Evolutionary conservation across 2,797 vertebrate species (phyloP).

Genomic region (Notolepis coatsorum): DNA sequence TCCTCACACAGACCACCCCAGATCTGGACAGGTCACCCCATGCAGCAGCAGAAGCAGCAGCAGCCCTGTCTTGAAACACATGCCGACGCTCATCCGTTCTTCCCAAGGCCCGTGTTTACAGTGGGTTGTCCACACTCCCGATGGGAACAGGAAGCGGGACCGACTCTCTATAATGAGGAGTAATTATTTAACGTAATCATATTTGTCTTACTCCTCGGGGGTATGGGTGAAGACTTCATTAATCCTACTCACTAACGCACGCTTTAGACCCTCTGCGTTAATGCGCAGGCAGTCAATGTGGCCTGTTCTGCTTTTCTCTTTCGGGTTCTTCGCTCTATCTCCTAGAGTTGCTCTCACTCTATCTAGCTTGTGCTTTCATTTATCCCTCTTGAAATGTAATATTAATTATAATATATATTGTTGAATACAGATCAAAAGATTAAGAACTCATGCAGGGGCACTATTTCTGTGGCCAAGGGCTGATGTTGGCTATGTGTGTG

Average conservation of each 20-base stretch:
- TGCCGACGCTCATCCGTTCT: constrained; percentile 50
- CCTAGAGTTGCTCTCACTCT: constrained; percentile 6
- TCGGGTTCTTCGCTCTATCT: constrained; percentile 39
- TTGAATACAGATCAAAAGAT: too few species aligned
- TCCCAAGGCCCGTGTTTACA: constrained; percentile 34
- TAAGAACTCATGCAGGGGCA: too few species aligned
- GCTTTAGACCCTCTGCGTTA: constrained; percentile 42
- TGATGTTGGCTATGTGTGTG: too few species aligned
- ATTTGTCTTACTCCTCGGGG: constrained; percentile 61
- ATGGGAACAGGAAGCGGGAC: constrained; percentile 35
- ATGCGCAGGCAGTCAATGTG: background rate
- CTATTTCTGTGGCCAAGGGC: too few species aligned
- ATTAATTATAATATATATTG: too few species aligned
- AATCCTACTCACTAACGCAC: constrained; percentile 52
- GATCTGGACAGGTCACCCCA: too few species aligned
- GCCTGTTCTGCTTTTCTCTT: constrained; percentile 19
- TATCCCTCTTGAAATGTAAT: too few species aligned
- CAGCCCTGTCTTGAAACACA: constrained; percentile 35
- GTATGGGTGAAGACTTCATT: constrained; percentile 53
- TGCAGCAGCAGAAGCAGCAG: too few species aligned
- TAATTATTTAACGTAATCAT: constrained; percentile 65
- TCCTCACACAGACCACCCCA: too few species aligned
- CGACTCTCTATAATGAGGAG: constrained; percentile 46
- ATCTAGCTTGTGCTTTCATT: background rate
- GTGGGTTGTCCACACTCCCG: constrained; percentile 25